phyloP scores from a whole-genome alignment of 1,140 invertebrate species.

The Euborellia annulipes region DNA sequence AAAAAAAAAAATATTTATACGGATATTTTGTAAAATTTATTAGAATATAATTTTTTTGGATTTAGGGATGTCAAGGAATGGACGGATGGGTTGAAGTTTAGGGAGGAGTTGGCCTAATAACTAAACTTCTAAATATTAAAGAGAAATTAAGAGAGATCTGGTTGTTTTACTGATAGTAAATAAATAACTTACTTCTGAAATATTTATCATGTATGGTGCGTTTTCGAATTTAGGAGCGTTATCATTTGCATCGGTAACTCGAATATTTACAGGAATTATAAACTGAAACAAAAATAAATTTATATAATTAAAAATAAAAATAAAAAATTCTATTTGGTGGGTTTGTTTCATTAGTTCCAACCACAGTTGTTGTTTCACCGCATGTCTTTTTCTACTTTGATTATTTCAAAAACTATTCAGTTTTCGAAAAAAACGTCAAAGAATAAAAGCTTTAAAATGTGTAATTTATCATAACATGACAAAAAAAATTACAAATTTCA shows the following conservation, averaged over 20 bases:
- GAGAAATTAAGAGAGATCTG: too few species aligned
- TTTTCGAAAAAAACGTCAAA: too few species aligned
- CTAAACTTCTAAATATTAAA: too few species aligned
- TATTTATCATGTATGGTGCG: slow-evolving; percentile 63
- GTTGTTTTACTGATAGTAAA: too few species aligned
- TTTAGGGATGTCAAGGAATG: background rate
- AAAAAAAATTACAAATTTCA: too few species aligned
- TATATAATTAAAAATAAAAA: slow-evolving; percentile 8
- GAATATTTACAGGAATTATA: slow-evolving; percentile 73
- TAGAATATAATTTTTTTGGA: slow-evolving; percentile 1
- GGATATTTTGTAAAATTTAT: too few species aligned
- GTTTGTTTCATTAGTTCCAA: background rate
- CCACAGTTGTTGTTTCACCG: too few species aligned
- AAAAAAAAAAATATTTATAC: too few species aligned
- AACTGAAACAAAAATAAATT: slow-evolving; percentile 29
- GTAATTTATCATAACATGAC: too few species aligned
- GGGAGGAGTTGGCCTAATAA: background rate
- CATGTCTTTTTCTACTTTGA: too few species aligned
- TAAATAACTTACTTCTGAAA: slow-evolving; percentile 54
- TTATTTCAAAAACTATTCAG: too few species aligned
- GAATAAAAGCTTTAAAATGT: too few species aligned
- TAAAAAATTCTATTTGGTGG: background rate
- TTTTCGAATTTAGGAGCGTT: slow-evolving; percentile 72
- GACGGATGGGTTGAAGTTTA: background rate
- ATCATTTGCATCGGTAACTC: slow-evolving; percentile 86